A percentile compares a stretch with the other conserved stretches of the same genome.
Conservation (phyloP, 2,797 vertebrate genomes). For the Novumbra hubbsi region DNA sequence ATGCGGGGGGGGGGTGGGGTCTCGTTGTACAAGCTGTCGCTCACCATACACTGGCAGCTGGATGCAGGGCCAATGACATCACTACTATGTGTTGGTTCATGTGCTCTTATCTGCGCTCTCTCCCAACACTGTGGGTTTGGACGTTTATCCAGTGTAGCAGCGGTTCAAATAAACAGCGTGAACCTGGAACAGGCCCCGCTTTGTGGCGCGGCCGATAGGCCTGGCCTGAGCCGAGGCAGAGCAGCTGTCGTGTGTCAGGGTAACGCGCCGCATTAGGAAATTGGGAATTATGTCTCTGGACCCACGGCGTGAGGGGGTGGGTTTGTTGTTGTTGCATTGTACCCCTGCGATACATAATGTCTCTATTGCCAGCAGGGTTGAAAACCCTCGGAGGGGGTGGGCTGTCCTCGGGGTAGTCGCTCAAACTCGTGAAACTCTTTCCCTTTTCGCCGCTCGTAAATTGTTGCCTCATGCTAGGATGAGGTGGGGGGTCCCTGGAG, state of each 20-base stretch:
- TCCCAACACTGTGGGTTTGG: slow-evolving; percentile 43
- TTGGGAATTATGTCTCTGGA: slow-evolving; percentile 58
- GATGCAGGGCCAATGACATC: slow-evolving; percentile 18
- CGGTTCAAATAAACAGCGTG: slow-evolving; percentile 60
- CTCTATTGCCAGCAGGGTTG: too few species aligned
- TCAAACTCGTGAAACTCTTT: slow-evolving; percentile 14
- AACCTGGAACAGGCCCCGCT: slow-evolving; percentile 47
- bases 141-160: slow-evolving; percentile 55
- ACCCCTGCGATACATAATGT: too few species aligned
- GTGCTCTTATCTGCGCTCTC: slow-evolving; percentile 16
- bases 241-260: slow-evolving; percentile 57
- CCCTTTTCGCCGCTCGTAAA: slow-evolving; percentile 48
- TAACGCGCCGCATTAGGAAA: slow-evolving; percentile 51
- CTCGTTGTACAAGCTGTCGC: neutral
- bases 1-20: slow-evolving; percentile 31
- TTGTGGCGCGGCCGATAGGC: slow-evolving; percentile 53
- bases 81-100: slow-evolving; percentile 12
- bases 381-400: too few species aligned
- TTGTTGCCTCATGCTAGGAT: slow-evolving; percentile 66
- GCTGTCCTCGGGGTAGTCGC: neutral
- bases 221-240: slow-evolving; percentile 34
- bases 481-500: slow-evolving; percentile 52
- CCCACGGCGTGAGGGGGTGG: slow-evolving; percentile 38
- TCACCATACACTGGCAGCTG: slow-evolving; percentile 24
- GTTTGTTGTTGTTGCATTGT: neutral